Conservation (phyloP, 1,140 invertebrate genomes). For the Medauroidea extradentata region DNA sequence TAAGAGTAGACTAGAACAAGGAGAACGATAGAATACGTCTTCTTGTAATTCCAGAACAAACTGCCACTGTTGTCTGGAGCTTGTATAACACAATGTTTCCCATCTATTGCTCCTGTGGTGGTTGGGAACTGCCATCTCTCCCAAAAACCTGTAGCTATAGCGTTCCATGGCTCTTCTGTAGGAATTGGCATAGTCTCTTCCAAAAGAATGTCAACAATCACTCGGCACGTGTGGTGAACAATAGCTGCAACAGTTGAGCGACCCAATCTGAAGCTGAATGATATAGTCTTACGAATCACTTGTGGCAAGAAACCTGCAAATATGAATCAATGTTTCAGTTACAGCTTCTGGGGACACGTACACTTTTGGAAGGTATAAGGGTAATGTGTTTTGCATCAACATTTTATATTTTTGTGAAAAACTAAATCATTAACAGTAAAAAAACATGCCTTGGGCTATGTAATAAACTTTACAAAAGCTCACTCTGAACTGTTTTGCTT, state of each 20-base stretch:
- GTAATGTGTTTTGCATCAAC: no score
- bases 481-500: no score
- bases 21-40: constrained; percentile 41
- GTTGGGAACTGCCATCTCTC: constrained; percentile 41
- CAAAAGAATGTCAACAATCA: constrained; percentile 16
- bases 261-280: constrained; percentile 25
- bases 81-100: constrained; percentile 34
- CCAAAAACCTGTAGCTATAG: constrained; percentile 30
- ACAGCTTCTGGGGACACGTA: no score
- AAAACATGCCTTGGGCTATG: no score
- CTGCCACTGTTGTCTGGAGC: constrained; percentile 29
- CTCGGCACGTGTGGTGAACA: constrained; percentile 19
- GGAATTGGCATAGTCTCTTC: neutral
- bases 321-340: neutral
- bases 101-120: constrained; percentile 41
- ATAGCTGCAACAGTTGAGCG: constrained; percentile 24
- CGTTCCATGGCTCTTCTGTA: constrained; percentile 29
- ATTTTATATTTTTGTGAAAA: no score
- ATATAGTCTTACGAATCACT: constrained; percentile 17
- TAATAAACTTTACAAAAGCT: no score
- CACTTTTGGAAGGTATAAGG: no score
- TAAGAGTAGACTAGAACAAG: constrained; percentile 37
- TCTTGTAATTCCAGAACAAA: constrained; percentile 44
- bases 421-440: no score
- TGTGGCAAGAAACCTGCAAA: constrained; percentile 22